Percentiles rank a stretch among this genome's conserved stretches.
Conservation (phyloP, 2,797 vertebrate species). For the Molossus molossus region DNA sequence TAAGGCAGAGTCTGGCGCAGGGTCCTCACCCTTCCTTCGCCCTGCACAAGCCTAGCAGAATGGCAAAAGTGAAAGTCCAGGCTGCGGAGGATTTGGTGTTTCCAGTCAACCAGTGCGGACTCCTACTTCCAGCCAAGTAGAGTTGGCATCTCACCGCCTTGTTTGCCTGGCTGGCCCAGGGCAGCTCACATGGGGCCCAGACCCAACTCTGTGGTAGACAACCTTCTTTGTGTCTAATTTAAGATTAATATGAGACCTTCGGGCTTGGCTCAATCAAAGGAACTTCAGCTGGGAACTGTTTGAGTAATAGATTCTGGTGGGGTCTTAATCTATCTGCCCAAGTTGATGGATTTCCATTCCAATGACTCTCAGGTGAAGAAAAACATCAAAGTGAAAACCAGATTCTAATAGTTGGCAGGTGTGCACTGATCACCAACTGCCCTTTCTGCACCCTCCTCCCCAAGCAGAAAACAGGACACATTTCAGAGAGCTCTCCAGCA, state of each 20-base stretch:
- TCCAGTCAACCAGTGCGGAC: neutral
- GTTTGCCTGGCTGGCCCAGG: neutral
- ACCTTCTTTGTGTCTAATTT: slow-evolving; percentile 48
- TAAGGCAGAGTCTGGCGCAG: neutral
- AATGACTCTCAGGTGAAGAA: slow-evolving; percentile 78
- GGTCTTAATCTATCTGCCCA: slow-evolving; percentile 74
- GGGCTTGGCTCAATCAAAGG: slow-evolving; percentile 73
- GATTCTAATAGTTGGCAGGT: slow-evolving; percentile 69
- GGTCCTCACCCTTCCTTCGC: neutral
- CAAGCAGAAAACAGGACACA: neutral
- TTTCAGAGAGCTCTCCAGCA: neutral
- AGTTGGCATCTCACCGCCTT: neutral
- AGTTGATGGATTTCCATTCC: slow-evolving; percentile 70
- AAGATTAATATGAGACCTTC: slow-evolving; percentile 68
- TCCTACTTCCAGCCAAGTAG: neutral
- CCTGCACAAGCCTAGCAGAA: neutral
- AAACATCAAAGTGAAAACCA: slow-evolving; percentile 69
- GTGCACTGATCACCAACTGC: neutral
- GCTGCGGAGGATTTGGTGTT: neutral
- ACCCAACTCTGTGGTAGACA: neutral
- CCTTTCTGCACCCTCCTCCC: neutral
- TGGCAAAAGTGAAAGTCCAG: slow-evolving; percentile 31
- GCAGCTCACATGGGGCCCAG: slow-evolving; percentile 25
- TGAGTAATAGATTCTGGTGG: slow-evolving; percentile 73
- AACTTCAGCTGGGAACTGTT: slow-evolving; percentile 69